Evolutionary conservation across 92 coral and sea anemone species (phyloP), one percentile per base, ranked within the genome.

Genomic region (Zoanthus sansibaricus): DNA sequence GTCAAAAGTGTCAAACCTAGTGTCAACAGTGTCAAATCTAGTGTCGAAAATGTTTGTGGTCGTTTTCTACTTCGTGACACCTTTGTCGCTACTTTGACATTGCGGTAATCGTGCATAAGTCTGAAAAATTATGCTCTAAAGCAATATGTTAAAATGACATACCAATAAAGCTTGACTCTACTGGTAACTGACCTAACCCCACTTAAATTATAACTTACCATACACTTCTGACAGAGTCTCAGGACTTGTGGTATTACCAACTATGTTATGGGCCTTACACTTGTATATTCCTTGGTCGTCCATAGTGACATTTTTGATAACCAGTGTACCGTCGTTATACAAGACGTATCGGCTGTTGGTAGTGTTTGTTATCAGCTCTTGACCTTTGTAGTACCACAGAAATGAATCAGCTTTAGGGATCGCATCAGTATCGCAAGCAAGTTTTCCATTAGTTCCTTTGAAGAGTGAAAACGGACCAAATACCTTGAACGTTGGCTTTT

Each of bases 391-490:
- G 67, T 6, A 68, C 92, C 92, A 92, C 49, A 20, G 11, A 68
- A 69, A 80, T 44, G 1, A 21, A 54, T 18, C 25, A 1, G 98
- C 94, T 0, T 56, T 56, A 10, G 98, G 98, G 0, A 96, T 98
- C 0, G 98, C 98, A 56, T 94, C 90, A 13, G 98, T 93, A 12
- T 91, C 44, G 58, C 98, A 94, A 17, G 87, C 71, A 15, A 94
- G 77, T 9, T 45, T 76, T 16, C 94, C 98, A 30, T 77, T 61
- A 15, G 86, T 92, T 0, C 70, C 90, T 16, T 90, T 76, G 85
- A 96, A 96, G 16, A 96, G 69, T 83, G 92, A 87, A 75, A 95
- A 91, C 4, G 97, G 97, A 10, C 98, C 98, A 86, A 92, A 89
- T 9, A 68, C 48, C 44, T 42, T 46, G 86, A 96, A 95, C 14